Percentiles rank a stretch among this genome's conserved stretches.
phyloP scores from a whole-genome alignment of 2,888 invertebrate genomes.

The Apamea anceps region DNA sequence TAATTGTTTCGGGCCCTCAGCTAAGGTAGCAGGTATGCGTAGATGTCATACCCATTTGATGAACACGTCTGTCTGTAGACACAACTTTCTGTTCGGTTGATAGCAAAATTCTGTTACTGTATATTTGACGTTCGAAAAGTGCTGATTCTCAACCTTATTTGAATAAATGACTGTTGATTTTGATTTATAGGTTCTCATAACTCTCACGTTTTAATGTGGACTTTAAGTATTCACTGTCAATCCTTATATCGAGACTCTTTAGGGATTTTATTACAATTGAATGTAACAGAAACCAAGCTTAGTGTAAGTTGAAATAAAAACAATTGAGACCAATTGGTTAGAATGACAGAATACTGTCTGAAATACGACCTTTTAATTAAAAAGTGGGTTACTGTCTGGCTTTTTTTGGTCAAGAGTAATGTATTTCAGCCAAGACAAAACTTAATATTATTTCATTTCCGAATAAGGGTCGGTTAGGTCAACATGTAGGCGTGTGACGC shows the following conservation, averaged over 20 bases:
- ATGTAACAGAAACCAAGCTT: neutral
- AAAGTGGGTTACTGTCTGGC: neutral
- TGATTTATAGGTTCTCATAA: neutral
- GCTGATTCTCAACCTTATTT: no score
- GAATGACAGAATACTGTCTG: neutral
- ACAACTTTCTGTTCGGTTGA: neutral
- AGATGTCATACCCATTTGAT: neutral
- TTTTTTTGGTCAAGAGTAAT: neutral
- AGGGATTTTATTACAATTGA: neutral
- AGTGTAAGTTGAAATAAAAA: neutral
- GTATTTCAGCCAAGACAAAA: conserved; percentile 23
- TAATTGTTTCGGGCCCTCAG: neutral
- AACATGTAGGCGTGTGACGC: conserved; percentile 77
- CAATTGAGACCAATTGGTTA: conserved; percentile 20
- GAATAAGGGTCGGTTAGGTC: conserved; percentile 79
- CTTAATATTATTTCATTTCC: conserved; percentile 69
- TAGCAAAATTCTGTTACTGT: neutral
- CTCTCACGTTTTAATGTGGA: neutral
- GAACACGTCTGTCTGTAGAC: no score
- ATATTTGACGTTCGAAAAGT: no score
- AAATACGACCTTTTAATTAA: conserved; percentile 6
- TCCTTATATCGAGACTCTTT: neutral
- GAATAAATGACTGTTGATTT: no score
- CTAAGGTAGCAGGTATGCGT: neutral
- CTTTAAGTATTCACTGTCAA: neutral